Conservation (phyloP, 2,888 invertebrate species). For the Buathra laborator region DNA sequence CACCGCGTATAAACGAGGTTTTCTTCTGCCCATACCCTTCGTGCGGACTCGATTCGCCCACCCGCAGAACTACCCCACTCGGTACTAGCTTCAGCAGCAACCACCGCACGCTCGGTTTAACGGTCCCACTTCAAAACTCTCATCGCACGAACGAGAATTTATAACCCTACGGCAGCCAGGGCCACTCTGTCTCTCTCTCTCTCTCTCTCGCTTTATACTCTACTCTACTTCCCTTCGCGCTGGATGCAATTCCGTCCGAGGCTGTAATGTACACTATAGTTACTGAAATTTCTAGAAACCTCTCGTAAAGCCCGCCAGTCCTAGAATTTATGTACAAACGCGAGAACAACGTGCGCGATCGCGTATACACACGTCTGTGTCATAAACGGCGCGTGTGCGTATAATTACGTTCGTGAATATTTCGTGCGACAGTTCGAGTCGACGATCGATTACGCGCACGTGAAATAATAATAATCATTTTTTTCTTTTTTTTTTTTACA, state of each 20-base stretch:
- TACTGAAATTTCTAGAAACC: conserved; percentile 63
- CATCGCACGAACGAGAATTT: conserved; percentile 58
- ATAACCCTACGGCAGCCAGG: conserved; percentile 37
- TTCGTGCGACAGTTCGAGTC: background rate
- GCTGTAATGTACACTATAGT: conserved; percentile 32
- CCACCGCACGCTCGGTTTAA: conserved; percentile 58
- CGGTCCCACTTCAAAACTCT: conserved; percentile 65
- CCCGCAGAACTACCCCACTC: conserved; percentile 16
- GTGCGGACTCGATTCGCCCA: conserved; percentile 18
- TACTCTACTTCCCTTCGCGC: background rate
- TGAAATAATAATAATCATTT: background rate
- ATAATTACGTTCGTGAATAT: background rate
- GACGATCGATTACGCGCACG: conserved; percentile 1
- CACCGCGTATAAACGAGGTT: conserved; percentile 58
- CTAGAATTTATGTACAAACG: conserved; percentile 52
- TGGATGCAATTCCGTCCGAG: conserved; percentile 51
- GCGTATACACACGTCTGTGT: background rate
- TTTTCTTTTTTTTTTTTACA: background rate
- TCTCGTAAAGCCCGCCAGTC: conserved; percentile 52
- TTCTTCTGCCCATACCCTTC: conserved; percentile 41
- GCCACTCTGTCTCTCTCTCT: background rate
- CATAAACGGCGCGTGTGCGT: background rate
- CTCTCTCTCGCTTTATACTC: background rate
- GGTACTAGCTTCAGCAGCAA: conserved; percentile 12
- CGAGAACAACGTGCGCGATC: conserved; percentile 6